These are phyloP conservation scores for Pteronura brasiliensis DNA, from an alignment of 2,113 vertebrate genomes.

Conservation along the genomic window DNA sequence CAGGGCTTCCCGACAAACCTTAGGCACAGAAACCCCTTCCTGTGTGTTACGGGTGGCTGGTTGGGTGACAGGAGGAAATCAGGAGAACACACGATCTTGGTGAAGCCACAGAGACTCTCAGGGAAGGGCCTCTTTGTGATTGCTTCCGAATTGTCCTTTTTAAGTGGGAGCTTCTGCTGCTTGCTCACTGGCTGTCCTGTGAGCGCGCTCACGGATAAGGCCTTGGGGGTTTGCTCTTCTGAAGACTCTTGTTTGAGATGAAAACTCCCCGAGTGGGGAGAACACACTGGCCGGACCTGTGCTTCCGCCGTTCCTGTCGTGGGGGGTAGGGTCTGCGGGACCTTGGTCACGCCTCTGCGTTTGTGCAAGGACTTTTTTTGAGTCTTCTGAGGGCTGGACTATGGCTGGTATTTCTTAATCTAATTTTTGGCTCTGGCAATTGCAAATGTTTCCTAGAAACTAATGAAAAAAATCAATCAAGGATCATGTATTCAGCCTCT, in stretches of 20 bases:
- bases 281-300: too few relatives aligned
- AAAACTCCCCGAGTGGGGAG: not conserved
- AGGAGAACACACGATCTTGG: not conserved
- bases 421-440: not conserved
- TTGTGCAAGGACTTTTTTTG: not conserved
- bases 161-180: not conserved
- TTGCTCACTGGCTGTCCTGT: not conserved
- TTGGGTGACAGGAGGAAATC: too few relatives aligned
- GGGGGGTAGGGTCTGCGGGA: not conserved
- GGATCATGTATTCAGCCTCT: not conserved
- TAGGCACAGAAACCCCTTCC: not conserved
- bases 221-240: not conserved
- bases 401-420: not conserved
- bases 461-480: not conserved
- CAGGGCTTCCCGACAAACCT: not conserved
- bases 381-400: too few relatives aligned
- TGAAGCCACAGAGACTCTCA: not conserved
- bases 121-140: not conserved
- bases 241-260: not conserved
- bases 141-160: not conserved
- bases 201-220: not conserved
- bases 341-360: not conserved
- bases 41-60: too few relatives aligned
- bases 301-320: not conserved
- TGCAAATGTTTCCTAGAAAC: not conserved